Evolutionary conservation across 1,140 invertebrate genomes (phyloP), one percentile per base, ranked within the genome.

Genomic region (Carposina sasakii): DNA sequence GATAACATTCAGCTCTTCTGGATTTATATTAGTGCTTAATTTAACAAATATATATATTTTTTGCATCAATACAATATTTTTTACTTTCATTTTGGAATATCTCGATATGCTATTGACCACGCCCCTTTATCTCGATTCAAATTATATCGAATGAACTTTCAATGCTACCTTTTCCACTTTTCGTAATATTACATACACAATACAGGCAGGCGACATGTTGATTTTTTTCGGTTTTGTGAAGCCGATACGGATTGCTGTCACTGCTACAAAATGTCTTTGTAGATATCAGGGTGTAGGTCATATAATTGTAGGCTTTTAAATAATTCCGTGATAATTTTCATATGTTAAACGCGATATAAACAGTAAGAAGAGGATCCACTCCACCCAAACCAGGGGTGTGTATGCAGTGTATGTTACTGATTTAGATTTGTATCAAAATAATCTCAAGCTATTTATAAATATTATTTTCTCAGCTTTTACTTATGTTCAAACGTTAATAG

Each of bases 371-470:
- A 81, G 79, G 76, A 81, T 81, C 61, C 52, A 62, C 62, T 71
- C 70, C 76, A 79, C 82, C 77, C 76, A 79, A 39, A 61, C 70
- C 68, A 75, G 71, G 81, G 81, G 82, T 85, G 82, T 83, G 82
- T 85, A 81, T 83, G 67, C 64, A 78, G 71, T 81, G 76, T 71
- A 73, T 75, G 71, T n/a, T n/a, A 75, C 76, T 68, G 64, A 78
- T 81, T 72, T 79, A 84, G 76, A 81, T 76, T 83, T 79, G 81
- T 81, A 81, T 81, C 76, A 84, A 85, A 83, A 85, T 85, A 85
- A 81, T 84, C 73, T 64, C 56, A 78, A 81, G 76, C 81, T 85
- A 85, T 85, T 85, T 85, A 85, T 85, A 85, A 85, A 85, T 85
- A 85, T 81, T 85, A 85, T 84, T 85, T 83, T 84, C 76, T 75